phyloP scores from a whole-genome alignment of 1,140 invertebrate genomes.

The Cheumatopsyche charites region DNA sequence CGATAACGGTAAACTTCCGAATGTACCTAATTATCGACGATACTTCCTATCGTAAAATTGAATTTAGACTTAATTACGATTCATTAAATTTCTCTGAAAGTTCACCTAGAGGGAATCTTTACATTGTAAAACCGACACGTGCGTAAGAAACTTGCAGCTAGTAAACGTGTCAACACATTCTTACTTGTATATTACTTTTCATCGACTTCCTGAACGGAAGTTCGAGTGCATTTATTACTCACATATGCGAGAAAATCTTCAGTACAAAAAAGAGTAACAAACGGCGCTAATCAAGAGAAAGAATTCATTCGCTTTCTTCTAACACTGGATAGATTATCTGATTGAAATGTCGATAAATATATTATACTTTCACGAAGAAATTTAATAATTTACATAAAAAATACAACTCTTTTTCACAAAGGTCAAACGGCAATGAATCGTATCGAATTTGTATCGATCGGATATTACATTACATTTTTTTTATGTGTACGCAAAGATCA shows the following conservation, averaged over 20 bases:
- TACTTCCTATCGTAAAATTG: slow-evolving; percentile 1
- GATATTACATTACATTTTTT: no score
- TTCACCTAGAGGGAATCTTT: background rate
- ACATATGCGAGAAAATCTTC: background rate
- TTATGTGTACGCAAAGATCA: no score
- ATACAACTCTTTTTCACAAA: no score
- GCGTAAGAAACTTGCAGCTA: background rate
- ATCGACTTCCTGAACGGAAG: slow-evolving; percentile 19
- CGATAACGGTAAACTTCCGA: slow-evolving; percentile 10
- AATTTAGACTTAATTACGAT: background rate
- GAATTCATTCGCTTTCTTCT: background rate
- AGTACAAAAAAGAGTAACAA: slow-evolving; percentile 4
- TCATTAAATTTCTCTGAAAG: background rate
- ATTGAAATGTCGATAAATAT: no score
- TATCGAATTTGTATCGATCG: no score
- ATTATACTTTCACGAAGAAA: no score
- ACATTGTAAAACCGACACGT: background rate
- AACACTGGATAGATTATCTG: no score
- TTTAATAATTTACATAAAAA: no score
- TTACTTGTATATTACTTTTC: background rate
- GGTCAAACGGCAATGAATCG: no score
- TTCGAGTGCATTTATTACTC: slow-evolving; percentile 7
- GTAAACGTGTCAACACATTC: background rate
- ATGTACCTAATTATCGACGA: background rate
- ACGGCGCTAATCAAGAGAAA: background rate